These are phyloP conservation scores for Hormaphis cornu DNA, from an alignment of 1,140 invertebrate genomes.

Conservation along the genomic window DNA sequence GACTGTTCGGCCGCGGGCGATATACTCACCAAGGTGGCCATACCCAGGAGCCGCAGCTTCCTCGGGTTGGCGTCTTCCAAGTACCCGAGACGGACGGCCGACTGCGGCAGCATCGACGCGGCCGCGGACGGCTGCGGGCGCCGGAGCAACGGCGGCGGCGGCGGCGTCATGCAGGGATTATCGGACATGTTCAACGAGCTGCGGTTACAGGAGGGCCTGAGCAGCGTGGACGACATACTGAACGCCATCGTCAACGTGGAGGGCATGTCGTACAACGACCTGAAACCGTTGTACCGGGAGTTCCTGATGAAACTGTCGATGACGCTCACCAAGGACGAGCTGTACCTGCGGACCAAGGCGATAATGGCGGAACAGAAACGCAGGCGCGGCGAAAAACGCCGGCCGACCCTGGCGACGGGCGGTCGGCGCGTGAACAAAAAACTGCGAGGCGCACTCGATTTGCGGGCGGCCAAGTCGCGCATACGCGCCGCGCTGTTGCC, in stretches of 20 bases:
- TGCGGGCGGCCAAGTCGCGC: neutral
- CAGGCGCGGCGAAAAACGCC: neutral
- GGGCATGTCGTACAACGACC: slow-evolving; percentile 84
- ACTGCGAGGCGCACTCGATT: neutral
- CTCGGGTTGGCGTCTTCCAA: slow-evolving; percentile 52
- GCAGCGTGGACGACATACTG: slow-evolving; percentile 77
- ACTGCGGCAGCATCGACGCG: neutral
- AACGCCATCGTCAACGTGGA: slow-evolving; percentile 77
- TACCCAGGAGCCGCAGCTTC: slow-evolving; percentile 72
- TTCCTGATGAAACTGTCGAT: slow-evolving; percentile 75
- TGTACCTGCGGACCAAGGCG: slow-evolving; percentile 76
- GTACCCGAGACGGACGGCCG: neutral
- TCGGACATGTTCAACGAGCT: slow-evolving; percentile 75
- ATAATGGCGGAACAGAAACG: slow-evolving; percentile 68
- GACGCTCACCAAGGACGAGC: slow-evolving; percentile 77
- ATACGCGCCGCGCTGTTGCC: neutral
- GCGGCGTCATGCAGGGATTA: slow-evolving; percentile 58
- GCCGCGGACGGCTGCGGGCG: neutral
- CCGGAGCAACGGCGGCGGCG: slow-evolving; percentile 22
- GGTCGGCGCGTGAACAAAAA: neutral
- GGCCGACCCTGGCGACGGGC: neutral
- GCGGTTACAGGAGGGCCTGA: slow-evolving; percentile 70
- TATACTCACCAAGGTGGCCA: slow-evolving; percentile 69
- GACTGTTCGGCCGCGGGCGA: slow-evolving; percentile 47
- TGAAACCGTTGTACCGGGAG: slow-evolving; percentile 83